Base-by-base conservation (phyloP, 2,888 invertebrate species). In the Calliphora vomitoria region DNA sequence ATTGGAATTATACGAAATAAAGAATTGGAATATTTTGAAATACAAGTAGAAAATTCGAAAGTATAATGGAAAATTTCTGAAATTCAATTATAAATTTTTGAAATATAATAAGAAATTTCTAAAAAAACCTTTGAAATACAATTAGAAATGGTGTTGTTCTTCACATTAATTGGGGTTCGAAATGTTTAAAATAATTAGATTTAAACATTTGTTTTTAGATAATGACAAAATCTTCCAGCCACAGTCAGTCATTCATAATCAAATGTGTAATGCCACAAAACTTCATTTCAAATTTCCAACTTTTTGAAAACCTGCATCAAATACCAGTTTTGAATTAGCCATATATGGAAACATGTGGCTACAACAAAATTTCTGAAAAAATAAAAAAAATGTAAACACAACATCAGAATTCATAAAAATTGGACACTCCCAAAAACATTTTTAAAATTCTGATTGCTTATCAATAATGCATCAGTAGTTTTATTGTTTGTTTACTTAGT, bases 381-480 rank as follows among this genome's bases (percentile, higher is more conserved):
- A 50, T 5, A 50, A 50, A 44, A 4, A n/a, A 50, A 13, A 47
- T 55, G 8, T 53, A 53, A 55, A 20, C 6, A 25, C 60, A 44
- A 20, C 6, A 25, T 44, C 25, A 60, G n/a, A 71, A 72, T 74
- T 58, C 25, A 15, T 53, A n/a, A 50, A 75, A 25, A 20, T 41
- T 55, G 25, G 76, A 66, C 85, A 85, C 81, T 71, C 81, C 81
- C 58, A 72, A 66, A 78, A n/a, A 50, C 15, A 50, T 35, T 41
- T 44, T 74, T 79, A 8, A 72, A 41, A 71, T 64, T 72, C 50
- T 68, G 50, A 76, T 44, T 69, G 25, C 64, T 78, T 78, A 78
- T 79, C 78, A 78, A 35, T 64, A 64, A 62, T 80, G 85, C 85
- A 80, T 68, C 74, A 74, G 66, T 38, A 66, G 60, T 66, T n/a